Evolutionary conservation across 2,113 vertebrate genomes (phyloP).

Genomic region (Stercorarius parasiticus): DNA sequence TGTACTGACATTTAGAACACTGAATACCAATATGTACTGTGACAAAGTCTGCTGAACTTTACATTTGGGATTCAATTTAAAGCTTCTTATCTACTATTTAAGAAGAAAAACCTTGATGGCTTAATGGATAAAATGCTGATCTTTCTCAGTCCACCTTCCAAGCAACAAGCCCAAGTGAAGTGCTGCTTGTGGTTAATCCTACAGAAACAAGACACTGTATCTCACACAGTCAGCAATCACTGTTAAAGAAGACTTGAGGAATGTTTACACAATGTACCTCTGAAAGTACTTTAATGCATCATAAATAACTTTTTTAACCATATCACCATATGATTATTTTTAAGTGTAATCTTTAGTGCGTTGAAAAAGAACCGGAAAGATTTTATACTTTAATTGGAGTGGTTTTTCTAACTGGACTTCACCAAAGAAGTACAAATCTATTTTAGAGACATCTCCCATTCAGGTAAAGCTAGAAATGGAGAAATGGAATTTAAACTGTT

Average conservation of each 20-base stretch:
- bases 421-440: neutral
- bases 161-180: neutral
- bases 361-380: neutral
- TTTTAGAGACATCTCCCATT: neutral
- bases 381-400: neutral
- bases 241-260: neutral
- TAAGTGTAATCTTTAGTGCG: neutral
- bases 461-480: neutral
- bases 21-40: constrained; percentile 13
- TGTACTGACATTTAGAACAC: constrained; percentile 56
- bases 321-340: neutral
- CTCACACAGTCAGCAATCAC: neutral
- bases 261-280: neutral
- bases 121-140: constrained; percentile 66
- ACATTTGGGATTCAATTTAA: constrained; percentile 47
- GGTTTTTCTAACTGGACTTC: neutral
- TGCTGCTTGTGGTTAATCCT: neutral
- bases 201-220: neutral
- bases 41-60: constrained; percentile 65
- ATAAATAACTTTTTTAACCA: neutral
- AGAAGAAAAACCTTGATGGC: constrained; percentile 54
- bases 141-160: constrained; percentile 18
- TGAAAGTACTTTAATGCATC: neutral
- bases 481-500: neutral
- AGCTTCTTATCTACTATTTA: constrained; percentile 41